A percentile compares a stretch with the other conserved stretches of the same genome.
phyloP scores from a whole-genome alignment of 2,888 invertebrate genomes.

The Tridacna crocea region DNA sequence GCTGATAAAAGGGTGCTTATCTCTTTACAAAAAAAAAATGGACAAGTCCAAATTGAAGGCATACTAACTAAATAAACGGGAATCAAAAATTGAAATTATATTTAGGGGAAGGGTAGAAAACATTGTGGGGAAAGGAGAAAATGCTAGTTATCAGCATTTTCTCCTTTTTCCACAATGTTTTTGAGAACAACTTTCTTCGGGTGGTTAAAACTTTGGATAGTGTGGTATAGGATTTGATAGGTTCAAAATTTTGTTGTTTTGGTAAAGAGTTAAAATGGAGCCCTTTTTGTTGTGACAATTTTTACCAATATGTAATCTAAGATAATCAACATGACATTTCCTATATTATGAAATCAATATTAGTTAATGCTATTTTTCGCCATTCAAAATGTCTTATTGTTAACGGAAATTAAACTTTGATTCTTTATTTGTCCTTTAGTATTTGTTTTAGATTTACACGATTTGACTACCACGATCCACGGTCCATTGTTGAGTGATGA shows the following conservation, averaged over 20 bases:
- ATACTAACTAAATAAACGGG: too few species aligned
- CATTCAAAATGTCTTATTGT: not conserved
- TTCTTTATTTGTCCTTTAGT: not conserved
- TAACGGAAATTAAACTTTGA: not conserved
- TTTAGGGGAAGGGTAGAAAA: too few species aligned
- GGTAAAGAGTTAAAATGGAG: not conserved
- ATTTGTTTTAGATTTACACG: not conserved
- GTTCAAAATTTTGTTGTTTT: not conserved
- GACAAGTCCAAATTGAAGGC: not conserved
- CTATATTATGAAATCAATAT: not conserved
- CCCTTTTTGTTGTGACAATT: not conserved
- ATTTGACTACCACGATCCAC: not conserved
- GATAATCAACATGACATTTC: not conserved
- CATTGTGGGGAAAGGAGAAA: not conserved
- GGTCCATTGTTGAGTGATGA: too few species aligned
- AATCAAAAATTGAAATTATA: too few species aligned
- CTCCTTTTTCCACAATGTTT: not conserved
- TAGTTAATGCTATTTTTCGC: not conserved
- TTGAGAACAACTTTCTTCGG: not conserved
- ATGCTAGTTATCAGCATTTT: not conserved
- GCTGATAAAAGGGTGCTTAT: too few species aligned
- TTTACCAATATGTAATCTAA: not conserved
- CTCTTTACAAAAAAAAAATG: too few species aligned
- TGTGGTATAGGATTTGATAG: too few species aligned
- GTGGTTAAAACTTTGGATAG: too few species aligned